Base-by-base conservation (phyloP, 1,140 invertebrate genomes). In the Pseudomyrmex sp. region DNA sequence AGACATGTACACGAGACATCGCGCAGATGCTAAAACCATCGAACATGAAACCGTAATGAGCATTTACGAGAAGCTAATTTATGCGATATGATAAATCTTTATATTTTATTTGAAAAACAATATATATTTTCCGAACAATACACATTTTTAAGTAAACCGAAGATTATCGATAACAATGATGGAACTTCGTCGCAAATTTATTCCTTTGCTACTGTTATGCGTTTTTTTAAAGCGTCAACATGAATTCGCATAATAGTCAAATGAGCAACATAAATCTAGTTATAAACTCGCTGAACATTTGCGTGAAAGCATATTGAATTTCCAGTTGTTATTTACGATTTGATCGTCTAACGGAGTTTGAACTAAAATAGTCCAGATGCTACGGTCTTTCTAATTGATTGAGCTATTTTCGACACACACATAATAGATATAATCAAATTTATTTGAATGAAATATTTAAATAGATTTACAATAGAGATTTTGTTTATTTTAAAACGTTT, bases 291-390 rank as follows among this genome's bases (percentile, higher is more conserved):
- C 2, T 46, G 9, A n/a, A 68, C 66, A 68, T 77, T 77, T 66
- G 26, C 48, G 20, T 56, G 15, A 75, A 48, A 62, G 20, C 44
- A 23, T 63, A 63, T 75, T 66, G 26, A 77, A 68, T 68, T 8
- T 9, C n/a, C 12, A 56, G 18, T 75, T 13, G 50, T 66, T 77
- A 54, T 48, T 44, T 3, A 9, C 12, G n/a, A 66, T 66, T 46
- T 18, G 35, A 35, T 44, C 48, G n/a, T 54, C 7, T 8, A 13
- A 44, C 18, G 44, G 62, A 15, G 44, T 15, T 74, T 9, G 44
- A 61, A 66, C 48, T 46, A 87, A 84, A 86, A 70, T 86, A 50
- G 58, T 82, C 72, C 56, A 54, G n/a, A 88, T 84, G 58, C 74
- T 4, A 1, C 12, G 65, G 65, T 59, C 79, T 63, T 58, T 85